Base-by-base conservation (phyloP, 2,888 invertebrate species). In the Lordiphosa fenestrarum region DNA sequence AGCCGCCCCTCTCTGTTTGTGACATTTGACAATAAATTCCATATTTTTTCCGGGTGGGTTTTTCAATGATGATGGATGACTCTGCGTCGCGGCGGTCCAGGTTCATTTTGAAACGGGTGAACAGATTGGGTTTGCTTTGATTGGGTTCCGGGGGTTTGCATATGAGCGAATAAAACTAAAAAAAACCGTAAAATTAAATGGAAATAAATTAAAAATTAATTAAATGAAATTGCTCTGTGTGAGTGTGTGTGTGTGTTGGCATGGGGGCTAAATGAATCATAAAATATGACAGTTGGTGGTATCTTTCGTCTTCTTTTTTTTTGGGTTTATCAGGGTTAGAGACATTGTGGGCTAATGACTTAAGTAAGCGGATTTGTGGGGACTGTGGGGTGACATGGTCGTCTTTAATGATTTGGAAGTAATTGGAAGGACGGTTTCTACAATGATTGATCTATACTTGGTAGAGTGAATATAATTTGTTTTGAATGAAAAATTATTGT, bases 191-290 rank as follows among this genome's bases (percentile, higher is more conserved):
- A 69, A 70, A 74, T 74, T 83, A 63, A 83, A 75, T 72, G 70
- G 58, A 80, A 83, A 72, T 70, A 63, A 83, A 80, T 78, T 75
- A 80, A 80, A 83, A 83, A 83, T 76, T 80, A 76, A 76, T 76
- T 76, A 80, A 83, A 58, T 66, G 63, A 76, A 83, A 70, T 75
- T 72, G 71, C 53, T 66, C 54, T 37, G 46, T 35, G 39, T 42
- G 54, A 19, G 64, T 59, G 58, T 37, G 46, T 35, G 39, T 42
- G 54, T 33, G 15, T 10, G 4, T n/a, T 50, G 36, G 64, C 47
- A 78, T 69, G 60, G 61, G 77, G 74, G 73, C 69, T 56, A 75
- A 69, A 64, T 54, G 66, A 61, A 69, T 66, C 61, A 78, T 62
- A 68, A 76, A 76, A 70, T 72, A 65, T 80, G 69, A 75, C 61